Evolutionary conservation across 2,113 vertebrate species (phyloP).

Genomic region (Speoplatyrhinus poulsoni): DNA sequence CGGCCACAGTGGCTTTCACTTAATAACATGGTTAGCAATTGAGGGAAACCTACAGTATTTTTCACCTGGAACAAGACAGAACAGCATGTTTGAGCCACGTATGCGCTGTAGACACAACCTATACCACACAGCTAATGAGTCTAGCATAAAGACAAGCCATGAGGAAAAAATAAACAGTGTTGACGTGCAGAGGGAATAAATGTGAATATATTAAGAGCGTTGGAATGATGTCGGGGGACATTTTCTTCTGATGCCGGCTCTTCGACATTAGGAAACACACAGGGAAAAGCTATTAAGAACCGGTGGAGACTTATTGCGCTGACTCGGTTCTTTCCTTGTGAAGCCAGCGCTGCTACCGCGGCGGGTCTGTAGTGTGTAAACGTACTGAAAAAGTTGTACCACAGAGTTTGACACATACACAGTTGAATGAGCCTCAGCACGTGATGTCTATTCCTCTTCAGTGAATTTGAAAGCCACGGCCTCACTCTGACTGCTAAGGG

Average conservation of each 20-base stretch:
- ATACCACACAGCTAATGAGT: slow-evolving; percentile 43
- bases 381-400: too few relatives aligned
- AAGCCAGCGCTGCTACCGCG: too few relatives aligned
- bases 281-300: slow-evolving; percentile 64
- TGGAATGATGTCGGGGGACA: slow-evolving; percentile 49
- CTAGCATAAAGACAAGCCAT: slow-evolving; percentile 31
- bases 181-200: slow-evolving; percentile 21
- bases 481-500: too few relatives aligned
- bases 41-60: slow-evolving; percentile 31
- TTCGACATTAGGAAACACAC: slow-evolving; percentile 48
- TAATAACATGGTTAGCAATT: slow-evolving; percentile 55
- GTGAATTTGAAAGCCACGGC: too few relatives aligned
- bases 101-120: slow-evolving; percentile 28
- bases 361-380: too few relatives aligned
- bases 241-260: slow-evolving; percentile 12
- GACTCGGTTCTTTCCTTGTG: too few relatives aligned
- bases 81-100: slow-evolving; percentile 21
- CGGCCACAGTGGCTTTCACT: slow-evolving; percentile 36
- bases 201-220: slow-evolving; percentile 43
- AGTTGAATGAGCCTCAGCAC: not conserved
- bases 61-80: slow-evolving; percentile 34
- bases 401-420: not conserved
- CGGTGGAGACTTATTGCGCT: slow-evolving; percentile 1
- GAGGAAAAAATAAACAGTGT: slow-evolving; percentile 53
- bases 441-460: not conserved